A percentile compares a stretch with the other conserved stretches of the same genome.
Evolutionary conservation across 1,140 invertebrate genomes (phyloP).

Genomic region (Penaeus japonicus): DNA sequence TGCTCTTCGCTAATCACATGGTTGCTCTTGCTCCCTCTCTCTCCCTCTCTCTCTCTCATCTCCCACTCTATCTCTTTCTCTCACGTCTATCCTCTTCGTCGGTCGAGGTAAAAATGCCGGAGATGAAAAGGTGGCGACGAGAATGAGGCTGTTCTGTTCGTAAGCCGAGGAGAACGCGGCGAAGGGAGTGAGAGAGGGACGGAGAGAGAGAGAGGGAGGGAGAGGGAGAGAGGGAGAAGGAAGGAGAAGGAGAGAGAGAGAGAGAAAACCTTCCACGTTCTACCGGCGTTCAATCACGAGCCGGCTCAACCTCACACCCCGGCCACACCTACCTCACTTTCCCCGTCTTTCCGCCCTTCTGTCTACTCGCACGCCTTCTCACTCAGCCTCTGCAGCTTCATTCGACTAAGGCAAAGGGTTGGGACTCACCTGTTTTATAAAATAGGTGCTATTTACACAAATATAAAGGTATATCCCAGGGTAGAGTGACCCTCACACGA

Average conservation of each 20-base stretch:
- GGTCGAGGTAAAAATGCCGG: no score
- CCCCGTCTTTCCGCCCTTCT: neutral
- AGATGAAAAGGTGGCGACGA: neutral
- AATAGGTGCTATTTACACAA: slow-evolving; percentile 57
- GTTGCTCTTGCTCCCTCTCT: no score
- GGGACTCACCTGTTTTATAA: slow-evolving; percentile 50
- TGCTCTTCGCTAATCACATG: no score
- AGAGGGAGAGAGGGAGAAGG: neutral
- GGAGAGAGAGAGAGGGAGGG: neutral
- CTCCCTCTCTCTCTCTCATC: no score
- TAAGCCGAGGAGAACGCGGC: neutral
- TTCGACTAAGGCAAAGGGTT: neutral
- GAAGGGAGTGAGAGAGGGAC: neutral
- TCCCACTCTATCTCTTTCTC: no score
- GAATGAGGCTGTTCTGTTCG: neutral
- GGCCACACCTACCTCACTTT: slow-evolving; percentile 32
- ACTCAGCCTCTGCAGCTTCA: neutral
- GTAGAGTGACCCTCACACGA: slow-evolving; percentile 51
- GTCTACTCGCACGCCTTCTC: neutral
- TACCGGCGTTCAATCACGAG: neutral
- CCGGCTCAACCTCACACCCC: slow-evolving; percentile 10
- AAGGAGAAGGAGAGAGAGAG: no score
- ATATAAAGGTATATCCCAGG: slow-evolving; percentile 54
- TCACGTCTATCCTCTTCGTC: no score
- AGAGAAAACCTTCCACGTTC: neutral